Percentiles rank a stretch among this genome's conserved stretches.
phyloP scores from a whole-genome alignment of 2,797 vertebrate genomes.

The Gymnocypris eckloni region DNA sequence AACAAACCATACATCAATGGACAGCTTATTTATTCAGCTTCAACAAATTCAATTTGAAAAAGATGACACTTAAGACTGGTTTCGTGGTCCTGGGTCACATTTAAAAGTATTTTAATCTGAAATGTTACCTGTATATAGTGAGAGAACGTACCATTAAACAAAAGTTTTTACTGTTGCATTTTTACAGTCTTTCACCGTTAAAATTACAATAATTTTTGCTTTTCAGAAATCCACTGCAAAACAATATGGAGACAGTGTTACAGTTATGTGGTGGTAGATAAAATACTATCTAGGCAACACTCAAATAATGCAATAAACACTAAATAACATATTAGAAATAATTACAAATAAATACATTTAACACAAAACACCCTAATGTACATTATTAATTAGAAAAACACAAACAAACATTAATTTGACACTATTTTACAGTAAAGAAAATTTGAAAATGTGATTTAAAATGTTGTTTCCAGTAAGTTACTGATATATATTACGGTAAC shows the following conservation, averaged over 20 bases:
- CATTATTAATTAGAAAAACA: background rate
- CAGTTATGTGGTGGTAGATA: background rate
- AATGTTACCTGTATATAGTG: too few relatives aligned
- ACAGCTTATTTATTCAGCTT: too few relatives aligned
- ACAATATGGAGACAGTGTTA: background rate
- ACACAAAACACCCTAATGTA: background rate
- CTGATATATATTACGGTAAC: background rate
- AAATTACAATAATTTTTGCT: too few relatives aligned
- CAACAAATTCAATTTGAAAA: too few relatives aligned
- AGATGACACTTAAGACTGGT: too few relatives aligned
- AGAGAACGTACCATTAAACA: too few relatives aligned
- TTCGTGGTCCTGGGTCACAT: too few relatives aligned
- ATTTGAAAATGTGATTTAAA: background rate
- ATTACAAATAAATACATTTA: background rate
- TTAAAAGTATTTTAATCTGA: too few relatives aligned
- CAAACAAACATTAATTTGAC: background rate
- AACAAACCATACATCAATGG: too few relatives aligned
- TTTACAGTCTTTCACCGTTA: too few relatives aligned
- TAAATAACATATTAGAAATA: background rate
- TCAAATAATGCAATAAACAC: background rate
- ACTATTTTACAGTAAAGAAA: background rate
- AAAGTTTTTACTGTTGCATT: too few relatives aligned
- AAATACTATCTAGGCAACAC: background rate
- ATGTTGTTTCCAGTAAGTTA: background rate
- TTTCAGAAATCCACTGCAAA: too few relatives aligned